These are phyloP conservation scores for Falco columbarius DNA, from an alignment of 2,797 vertebrate genomes.

Conservation along the genomic window DNA sequence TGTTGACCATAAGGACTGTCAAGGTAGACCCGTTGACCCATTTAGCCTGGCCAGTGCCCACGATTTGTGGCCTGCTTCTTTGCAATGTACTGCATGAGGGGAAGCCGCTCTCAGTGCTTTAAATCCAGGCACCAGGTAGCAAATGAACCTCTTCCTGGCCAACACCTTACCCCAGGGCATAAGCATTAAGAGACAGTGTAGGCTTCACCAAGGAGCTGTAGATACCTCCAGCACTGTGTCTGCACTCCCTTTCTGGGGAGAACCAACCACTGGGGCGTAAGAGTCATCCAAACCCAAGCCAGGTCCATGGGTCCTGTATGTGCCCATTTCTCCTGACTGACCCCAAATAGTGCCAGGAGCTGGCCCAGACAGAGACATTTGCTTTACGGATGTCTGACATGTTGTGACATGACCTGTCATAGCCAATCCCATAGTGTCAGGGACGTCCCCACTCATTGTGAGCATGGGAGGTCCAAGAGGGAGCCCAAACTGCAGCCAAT, in stretches of 20 bases:
- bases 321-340: neutral
- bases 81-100: neutral
- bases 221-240: neutral
- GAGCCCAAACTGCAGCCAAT: neutral
- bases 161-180: neutral
- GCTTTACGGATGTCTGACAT: neutral
- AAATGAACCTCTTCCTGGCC: neutral
- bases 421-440: neutral
- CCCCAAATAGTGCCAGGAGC: neutral
- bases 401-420: neutral
- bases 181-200: neutral
- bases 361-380: neutral
- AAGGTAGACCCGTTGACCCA: neutral
- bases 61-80: neutral
- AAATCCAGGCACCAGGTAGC: neutral
- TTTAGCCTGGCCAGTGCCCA: neutral
- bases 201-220: neutral
- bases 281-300: neutral
- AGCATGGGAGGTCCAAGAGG: neutral
- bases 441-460: neutral
- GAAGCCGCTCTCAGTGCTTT: neutral
- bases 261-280: neutral
- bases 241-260: too few relatives aligned
- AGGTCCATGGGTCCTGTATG: rapidly evolving
- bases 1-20: neutral